Percentiles rank a stretch among this genome's conserved stretches.
phyloP scores from a whole-genome alignment of 2,888 invertebrate species.

The Andrena minutula region DNA sequence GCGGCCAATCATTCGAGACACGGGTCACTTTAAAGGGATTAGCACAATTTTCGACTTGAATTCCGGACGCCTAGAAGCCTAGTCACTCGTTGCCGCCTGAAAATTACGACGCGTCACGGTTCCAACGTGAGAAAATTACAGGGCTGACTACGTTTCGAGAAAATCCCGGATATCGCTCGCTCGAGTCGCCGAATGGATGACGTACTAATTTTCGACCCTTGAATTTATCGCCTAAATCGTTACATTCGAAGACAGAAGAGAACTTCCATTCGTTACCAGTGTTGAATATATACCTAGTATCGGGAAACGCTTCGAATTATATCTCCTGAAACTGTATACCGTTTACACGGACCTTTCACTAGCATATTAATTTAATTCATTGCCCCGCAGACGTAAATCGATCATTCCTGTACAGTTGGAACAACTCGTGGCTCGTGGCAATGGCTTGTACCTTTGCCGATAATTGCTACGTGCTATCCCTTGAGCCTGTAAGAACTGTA shows the following conservation, averaged over 20 bases:
- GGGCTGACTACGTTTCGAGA: constrained; percentile 43
- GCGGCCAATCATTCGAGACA: constrained; percentile 70
- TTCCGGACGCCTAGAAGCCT: constrained; percentile 32
- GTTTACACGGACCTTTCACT: neutral
- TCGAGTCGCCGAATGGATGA: constrained; percentile 20
- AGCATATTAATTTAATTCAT: constrained; percentile 7
- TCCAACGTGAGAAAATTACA: constrained; percentile 77
- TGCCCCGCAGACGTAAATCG: constrained; percentile 16
- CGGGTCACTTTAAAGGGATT: constrained; percentile 79
- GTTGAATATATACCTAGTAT: constrained; percentile 37
- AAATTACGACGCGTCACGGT: constrained; percentile 70
- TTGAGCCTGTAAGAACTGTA: neutral
- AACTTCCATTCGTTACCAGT: neutral
- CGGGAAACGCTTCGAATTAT: constrained; percentile 33
- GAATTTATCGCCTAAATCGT: neutral
- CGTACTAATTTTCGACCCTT: constrained; percentile 27
- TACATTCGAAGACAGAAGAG: neutral
- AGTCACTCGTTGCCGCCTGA: constrained; percentile 48
- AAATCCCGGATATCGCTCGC: constrained; percentile 20
- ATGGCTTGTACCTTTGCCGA: neutral
- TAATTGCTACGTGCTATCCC: neutral
- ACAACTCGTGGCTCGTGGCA: constrained; percentile 25
- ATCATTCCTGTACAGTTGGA: constrained; percentile 35
- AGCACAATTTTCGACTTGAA: constrained; percentile 71
- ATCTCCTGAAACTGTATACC: constrained; percentile 3